A percentile compares a stretch with the other conserved stretches of the same genome.
Evolutionary conservation across 2,888 invertebrate species (phyloP).

Genomic region (Thymelicus sylvestris): DNA sequence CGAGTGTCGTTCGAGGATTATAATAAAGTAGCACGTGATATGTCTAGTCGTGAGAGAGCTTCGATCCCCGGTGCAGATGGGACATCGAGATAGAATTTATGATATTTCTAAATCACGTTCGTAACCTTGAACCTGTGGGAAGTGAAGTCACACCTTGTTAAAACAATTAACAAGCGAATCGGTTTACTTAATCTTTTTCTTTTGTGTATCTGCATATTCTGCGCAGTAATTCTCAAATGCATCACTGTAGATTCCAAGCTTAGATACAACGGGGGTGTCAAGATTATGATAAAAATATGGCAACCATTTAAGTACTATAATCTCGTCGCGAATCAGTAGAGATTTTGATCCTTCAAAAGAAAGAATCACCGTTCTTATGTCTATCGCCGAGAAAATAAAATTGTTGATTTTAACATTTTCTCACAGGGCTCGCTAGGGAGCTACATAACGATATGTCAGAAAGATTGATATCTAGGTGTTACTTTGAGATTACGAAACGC

Average conservation of each 20-base stretch:
- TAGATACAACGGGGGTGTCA: background rate
- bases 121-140: slow-evolving; percentile 76
- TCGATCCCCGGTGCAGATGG: slow-evolving; percentile 64
- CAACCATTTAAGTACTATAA: background rate
- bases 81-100: slow-evolving; percentile 75
- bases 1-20: slow-evolving; percentile 34
- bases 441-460: background rate
- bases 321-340: background rate
- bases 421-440: background rate
- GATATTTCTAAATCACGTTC: slow-evolving; percentile 78
- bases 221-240: background rate
- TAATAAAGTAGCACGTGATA: slow-evolving; percentile 39
- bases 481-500: slow-evolving; percentile 42
- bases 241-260: no score
- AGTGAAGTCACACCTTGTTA: slow-evolving; percentile 67
- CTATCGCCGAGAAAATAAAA: background rate
- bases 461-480: slow-evolving; percentile 42
- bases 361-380: background rate
- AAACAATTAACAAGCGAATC: slow-evolving; percentile 10
- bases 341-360: background rate
- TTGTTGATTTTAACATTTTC: background rate
- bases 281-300: background rate
- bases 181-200: background rate
- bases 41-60: slow-evolving; percentile 72
- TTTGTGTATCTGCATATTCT: background rate